Evolutionary conservation across 2,113 vertebrate genomes (phyloP), one percentile per base, ranked within the genome.

Genomic region (Psilopsiagon aurifrons): DNA sequence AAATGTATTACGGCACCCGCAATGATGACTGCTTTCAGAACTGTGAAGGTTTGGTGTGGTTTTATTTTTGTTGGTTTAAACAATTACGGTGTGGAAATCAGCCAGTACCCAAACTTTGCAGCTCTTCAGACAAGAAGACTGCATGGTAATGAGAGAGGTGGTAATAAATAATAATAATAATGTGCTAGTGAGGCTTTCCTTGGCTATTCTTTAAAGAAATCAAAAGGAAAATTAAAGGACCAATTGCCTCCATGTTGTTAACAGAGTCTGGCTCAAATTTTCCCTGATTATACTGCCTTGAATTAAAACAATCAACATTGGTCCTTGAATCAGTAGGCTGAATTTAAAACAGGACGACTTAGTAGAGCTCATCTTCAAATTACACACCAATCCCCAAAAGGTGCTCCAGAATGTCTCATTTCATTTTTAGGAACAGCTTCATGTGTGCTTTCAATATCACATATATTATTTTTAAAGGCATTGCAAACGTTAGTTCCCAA

Each of bases 31-130:
- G 33, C 31, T 80, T 88, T 39, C 64, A 94, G 49, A 92, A 83
- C 11, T 67, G 54, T 43, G n/a, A 44, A 7, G 10, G 41, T 79
- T 54, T 63, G 15, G 46, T 5, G 1, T 79, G 78, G 62, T 25
- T 92, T 95, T 85, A 23, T 20, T 86, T 95, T 73, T 83, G 62
- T 68, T 94, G 74, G 47, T 82, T 92, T 79, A 57, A 94, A 76
- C 52, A 87, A 76, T 43, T 52, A 46, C 82, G 29, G 54, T n/a
- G 63, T 57, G 66, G 44, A 92, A 91, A 68, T 46, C n/a, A 88
- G 44, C 62, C 70, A 90, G 59, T 31, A 75, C 0, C 0, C 23
- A 83, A 86, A 83, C 18, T 71, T 47, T 49, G 64, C 46, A 78
- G 44, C 19, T 80, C 64, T 60, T 88, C 54, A 83, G 57, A 79